Base-by-base conservation (phyloP, 2,888 invertebrate genomes). In the Cyaniris semiargus region DNA sequence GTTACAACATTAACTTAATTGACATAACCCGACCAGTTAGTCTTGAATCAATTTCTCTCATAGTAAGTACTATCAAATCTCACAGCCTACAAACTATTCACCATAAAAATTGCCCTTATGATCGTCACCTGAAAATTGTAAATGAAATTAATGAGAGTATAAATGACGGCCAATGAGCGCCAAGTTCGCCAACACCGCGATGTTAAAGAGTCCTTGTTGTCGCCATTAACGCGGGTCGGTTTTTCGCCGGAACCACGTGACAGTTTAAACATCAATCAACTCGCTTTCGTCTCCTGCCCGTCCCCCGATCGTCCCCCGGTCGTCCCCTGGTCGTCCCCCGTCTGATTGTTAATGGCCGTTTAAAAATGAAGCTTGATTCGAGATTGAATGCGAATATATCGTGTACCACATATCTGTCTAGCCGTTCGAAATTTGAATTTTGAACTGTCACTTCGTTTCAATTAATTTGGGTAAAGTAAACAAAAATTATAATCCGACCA, bases 211-310 rank as follows among this genome's bases (percentile, higher is more conserved):
- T 66, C 27, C 66, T 66, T 66, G 93, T 92, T 91, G 88, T 88
- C 88, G 89, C 89, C 90, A 92, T 91, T 91, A 92, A 76, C 74
- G 70, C 44, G 83, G 88, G 84, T 84, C 86, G 85, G 86, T 85
- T 88, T 88, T 86, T 66, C 66, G 85, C 85, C 82, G 80, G 83
- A 83, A 84, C 83, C 84, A 81, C 83, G 84, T 84, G 86, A 84
- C 87, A 85, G 86, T 88, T 88, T 87, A 88, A 86, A 84, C 87
- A 89, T 90, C 89, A 89, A 90, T 89, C 89, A 87, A 80, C 82
- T 80, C 81, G 77, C 76, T 31, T 13, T 75, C 77, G 72, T 76
- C 15, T 66, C 72, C 23, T 48, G 48, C 58, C 48, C 23, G 23
- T 18, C 21, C 44, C 56, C 75, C 66, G 27, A 15, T 27, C 27